A percentile compares a stretch with the other conserved stretches of the same genome.
These are phyloP conservation scores for Caradrina kadenii DNA, from an alignment of 2,888 invertebrate genomes.

Conservation along the genomic window DNA sequence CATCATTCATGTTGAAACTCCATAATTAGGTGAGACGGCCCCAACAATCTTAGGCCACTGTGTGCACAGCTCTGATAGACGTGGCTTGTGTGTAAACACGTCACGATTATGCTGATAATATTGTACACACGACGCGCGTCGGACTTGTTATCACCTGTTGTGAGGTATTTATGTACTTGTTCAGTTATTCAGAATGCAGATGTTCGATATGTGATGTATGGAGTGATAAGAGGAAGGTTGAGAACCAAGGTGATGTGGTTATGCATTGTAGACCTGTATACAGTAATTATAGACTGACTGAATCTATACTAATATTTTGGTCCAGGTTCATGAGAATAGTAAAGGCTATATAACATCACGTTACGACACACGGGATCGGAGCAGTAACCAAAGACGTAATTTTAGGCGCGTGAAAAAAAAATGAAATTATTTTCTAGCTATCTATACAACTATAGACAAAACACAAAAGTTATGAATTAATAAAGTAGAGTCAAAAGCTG, in stretches of 20 bases:
- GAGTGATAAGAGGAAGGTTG: conserved; percentile 30
- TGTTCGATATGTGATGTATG: conserved; percentile 19
- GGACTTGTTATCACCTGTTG: conserved; percentile 66
- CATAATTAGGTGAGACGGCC: conserved; percentile 37
- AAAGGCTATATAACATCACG: no score
- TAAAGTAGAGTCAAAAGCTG: not conserved
- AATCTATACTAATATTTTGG: no score
- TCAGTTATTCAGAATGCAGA: conserved; percentile 37
- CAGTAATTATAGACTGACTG: no score
- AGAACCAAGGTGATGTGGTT: conserved; percentile 13
- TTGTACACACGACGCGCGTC: conserved; percentile 61
- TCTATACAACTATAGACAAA: no score
- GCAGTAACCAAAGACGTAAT: no score
- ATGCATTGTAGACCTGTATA: not conserved
- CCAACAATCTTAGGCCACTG: conserved; percentile 34
- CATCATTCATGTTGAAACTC: conserved; percentile 29
- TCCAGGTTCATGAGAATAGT: no score
- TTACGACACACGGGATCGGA: no score
- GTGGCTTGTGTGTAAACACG: conserved; percentile 21
- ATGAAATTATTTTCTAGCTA: no score
- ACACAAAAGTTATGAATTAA: no score
- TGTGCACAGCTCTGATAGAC: conserved; percentile 31
- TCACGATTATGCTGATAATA: conserved; percentile 60
- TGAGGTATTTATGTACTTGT: conserved; percentile 19
- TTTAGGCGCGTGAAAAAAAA: no score